Evolutionary conservation across 2,113 vertebrate species (phyloP).

Genomic region (Apteryx owenii): DNA sequence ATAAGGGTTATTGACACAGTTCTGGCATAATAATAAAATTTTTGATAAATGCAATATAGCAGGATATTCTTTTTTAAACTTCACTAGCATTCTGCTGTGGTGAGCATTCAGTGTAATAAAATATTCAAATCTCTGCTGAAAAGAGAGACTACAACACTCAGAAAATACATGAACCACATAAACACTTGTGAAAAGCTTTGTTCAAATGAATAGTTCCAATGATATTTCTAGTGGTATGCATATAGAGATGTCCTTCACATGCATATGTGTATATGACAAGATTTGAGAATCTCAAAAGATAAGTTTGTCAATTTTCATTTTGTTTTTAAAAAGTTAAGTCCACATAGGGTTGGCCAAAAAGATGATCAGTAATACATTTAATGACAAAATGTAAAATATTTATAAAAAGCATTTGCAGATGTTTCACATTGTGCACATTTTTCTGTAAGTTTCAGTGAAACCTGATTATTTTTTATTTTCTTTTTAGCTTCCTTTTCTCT

Average conservation of each 20-base stretch:
- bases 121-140: background rate
- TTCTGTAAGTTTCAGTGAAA: background rate
- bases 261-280: background rate
- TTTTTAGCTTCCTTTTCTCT: background rate
- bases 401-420: background rate
- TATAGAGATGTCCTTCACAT: background rate
- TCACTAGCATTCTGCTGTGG: background rate
- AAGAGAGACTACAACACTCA: background rate
- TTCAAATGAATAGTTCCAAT: background rate
- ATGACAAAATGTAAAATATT: background rate
- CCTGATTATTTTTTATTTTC: background rate
- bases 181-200: background rate
- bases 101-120: background rate
- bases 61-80: background rate
- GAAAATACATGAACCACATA: background rate
- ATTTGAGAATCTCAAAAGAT: background rate
- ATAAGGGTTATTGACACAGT: background rate
- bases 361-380: background rate
- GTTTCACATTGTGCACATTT: background rate
- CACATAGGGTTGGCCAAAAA: background rate
- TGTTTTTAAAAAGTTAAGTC: background rate
- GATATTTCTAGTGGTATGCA: background rate
- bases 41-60: background rate
- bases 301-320: background rate
- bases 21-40: background rate